Evolutionary conservation across 2,797 vertebrate genomes (phyloP), one percentile per base, ranked within the genome.

Genomic region (Oreochromis mossambicus): DNA sequence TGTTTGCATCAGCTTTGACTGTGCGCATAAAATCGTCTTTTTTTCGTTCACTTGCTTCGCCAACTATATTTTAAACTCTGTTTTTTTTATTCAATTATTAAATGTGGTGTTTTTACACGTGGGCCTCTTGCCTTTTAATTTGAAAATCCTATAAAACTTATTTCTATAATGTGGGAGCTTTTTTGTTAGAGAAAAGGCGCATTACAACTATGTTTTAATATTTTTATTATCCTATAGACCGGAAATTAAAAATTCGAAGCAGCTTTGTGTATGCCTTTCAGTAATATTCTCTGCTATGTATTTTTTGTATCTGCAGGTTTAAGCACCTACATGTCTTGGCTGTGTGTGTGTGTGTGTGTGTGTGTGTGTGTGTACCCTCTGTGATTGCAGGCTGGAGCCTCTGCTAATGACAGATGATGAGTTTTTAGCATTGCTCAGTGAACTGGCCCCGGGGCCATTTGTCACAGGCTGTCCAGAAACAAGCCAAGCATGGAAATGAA

Each of bases 401-500:
- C 61, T 77, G 63, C 77, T 94, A 89, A 92, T 91, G 92, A 91
- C 92, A 93, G 89, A 93, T 94, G 91, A 95, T 86, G 91, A 87
- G 88, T 90, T 93, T 89, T 89, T 80, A 93, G 91, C 92, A 41
- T 36, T 68, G 92, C 88, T 94, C 87, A 63, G 79, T 91, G 90
- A 92, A 88, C 82, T 81, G 92, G 88, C 82, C 84, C 82, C 82
- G 83, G 80, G 90, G 93, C 89, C 91, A 95, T 96, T 94, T 90
- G 91, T 96, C 95, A 94, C 91, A 87, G 83, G 82, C 90, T 95
- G 95, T 96, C 95, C 94, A 93, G 80, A 91, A 94, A 83, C 86
- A 90, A 96, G 90, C 90, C 91, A 89, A 88, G 93, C 96, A 79
- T 95, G 95, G 83, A 96, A 96, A 96, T 95, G 88, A 94, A 96